phyloP scores from a whole-genome alignment of 1,140 invertebrate genomes.

The Drusus annulatus region DNA sequence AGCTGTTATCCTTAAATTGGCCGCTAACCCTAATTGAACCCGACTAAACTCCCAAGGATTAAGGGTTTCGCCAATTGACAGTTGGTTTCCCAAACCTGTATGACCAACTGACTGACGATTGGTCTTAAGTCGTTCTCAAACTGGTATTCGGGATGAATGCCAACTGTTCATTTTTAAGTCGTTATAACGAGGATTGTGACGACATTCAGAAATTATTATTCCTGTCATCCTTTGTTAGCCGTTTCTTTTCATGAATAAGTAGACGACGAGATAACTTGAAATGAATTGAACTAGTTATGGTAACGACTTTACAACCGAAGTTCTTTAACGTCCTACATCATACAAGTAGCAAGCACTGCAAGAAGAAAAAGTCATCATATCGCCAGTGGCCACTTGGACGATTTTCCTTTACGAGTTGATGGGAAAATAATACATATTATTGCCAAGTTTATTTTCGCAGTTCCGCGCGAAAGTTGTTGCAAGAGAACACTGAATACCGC shows the following conservation, averaged over 20 bases:
- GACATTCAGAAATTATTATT: background rate
- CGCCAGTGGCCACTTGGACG: too few species aligned
- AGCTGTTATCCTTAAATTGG: background rate
- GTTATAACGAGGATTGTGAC: slow-evolving; percentile 9
- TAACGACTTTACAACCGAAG: too few species aligned
- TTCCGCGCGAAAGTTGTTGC: too few species aligned
- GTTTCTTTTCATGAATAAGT: slow-evolving; percentile 13
- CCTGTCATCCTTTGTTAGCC: background rate
- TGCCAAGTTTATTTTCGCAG: too few species aligned
- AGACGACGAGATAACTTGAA: slow-evolving; percentile 30
- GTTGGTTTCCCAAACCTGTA: slow-evolving; percentile 18
- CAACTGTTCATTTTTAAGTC: slow-evolving; percentile 8
- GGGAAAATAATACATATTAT: too few species aligned
- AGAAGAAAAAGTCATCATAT: too few species aligned
- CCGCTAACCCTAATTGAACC: background rate
- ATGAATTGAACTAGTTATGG: slow-evolving; percentile 21
- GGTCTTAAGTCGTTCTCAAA: slow-evolving; percentile 10
- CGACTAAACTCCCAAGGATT: background rate
- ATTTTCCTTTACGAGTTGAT: too few species aligned
- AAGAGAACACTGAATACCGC: too few species aligned
- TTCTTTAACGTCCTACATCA: too few species aligned
- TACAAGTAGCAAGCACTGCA: too few species aligned
- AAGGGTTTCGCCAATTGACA: background rate
- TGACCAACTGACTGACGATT: slow-evolving; percentile 8
- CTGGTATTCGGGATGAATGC: slow-evolving; percentile 7